Evolutionary conservation across 2,888 invertebrate species (phyloP).

Genomic region (Itoplectis maculator): DNA sequence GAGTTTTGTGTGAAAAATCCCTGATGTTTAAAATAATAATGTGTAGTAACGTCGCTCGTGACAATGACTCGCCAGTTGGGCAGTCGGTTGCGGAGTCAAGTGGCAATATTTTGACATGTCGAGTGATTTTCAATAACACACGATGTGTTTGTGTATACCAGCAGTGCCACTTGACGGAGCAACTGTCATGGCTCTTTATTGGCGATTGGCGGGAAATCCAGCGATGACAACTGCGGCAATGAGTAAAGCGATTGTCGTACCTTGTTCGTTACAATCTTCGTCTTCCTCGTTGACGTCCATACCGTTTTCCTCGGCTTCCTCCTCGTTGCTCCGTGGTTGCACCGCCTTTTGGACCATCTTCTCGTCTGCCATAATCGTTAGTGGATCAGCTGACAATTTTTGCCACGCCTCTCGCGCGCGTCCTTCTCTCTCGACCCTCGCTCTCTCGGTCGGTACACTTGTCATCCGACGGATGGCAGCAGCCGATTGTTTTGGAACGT

Average conservation of each 20-base stretch:
- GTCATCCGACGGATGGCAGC: constrained; percentile 46
- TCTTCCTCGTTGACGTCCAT: no score
- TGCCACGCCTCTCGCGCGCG: constrained; percentile 62
- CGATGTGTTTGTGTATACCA: background rate
- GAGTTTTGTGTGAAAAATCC: no score
- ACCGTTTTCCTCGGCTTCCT: no score
- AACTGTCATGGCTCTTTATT: constrained; percentile 15
- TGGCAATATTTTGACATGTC: background rate
- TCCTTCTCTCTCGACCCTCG: constrained; percentile 4
- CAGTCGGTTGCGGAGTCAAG: background rate
- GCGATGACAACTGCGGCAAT: background rate
- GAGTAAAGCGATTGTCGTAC: constrained; percentile 13
- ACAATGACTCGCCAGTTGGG: background rate
- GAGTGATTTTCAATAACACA: background rate
- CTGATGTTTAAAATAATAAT: no score
- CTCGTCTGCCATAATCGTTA: constrained; percentile 76
- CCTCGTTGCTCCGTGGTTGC: constrained; percentile 72
- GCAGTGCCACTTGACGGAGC: background rate
- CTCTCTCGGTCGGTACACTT: constrained; percentile 2
- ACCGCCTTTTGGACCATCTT: constrained; percentile 78
- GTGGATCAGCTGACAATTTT: constrained; percentile 59
- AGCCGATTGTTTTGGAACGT: constrained; percentile 8
- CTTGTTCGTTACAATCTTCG: constrained; percentile 68
- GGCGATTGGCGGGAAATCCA: background rate
- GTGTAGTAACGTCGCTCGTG: background rate